Evolutionary conservation across 2,797 vertebrate species (phyloP), one percentile per base, ranked within the genome.

Genomic region (Sphaeramia orbicularis): DNA sequence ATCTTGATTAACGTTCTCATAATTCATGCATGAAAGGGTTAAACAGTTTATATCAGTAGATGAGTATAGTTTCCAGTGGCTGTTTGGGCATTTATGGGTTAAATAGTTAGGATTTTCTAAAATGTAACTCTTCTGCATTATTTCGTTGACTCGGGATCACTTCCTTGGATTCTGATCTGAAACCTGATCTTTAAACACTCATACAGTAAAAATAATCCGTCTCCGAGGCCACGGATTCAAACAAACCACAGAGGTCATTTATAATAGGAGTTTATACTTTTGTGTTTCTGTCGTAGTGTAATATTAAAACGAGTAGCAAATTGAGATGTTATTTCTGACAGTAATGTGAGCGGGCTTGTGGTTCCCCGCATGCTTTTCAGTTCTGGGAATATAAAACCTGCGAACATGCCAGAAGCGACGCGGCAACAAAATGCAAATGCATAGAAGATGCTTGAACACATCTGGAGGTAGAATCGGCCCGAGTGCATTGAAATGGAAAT

Each of bases 261-360:
- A 36, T 43, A 41, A 57, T 0, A 40, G 11, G 35, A 37, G 4
- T 27, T 16, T 5, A 49, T 41, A 21, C 57, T 19, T 45, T 60
- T 6, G 1, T 65, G 42, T 38, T 5, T 9, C 32, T 51, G 58
- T 55, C 42, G 40, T 32, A 14, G 19, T 56, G 4, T 63, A 55
- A 38, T 53, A 72, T 68, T 71, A 65, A 66, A 74, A 67, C 13
- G 54, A 76, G 79, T 4, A 41, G 63, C 71, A 82, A 81, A 86
- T 83, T 80, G 67, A 74, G 53, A 62, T 14, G 60, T 74, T 62
- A 61, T 76, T 83, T 48, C 71, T 54, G 70, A 74, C 65, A 64
- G 77, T 61, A 74, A 85, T 76, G 60, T 19, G 81, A 83, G 64
- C 48, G 0, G 21, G 51, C 7, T 6, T 72, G 78, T 37, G 81